phyloP scores from a whole-genome alignment of 2,113 vertebrate genomes.

The Oryzias melastigma region DNA sequence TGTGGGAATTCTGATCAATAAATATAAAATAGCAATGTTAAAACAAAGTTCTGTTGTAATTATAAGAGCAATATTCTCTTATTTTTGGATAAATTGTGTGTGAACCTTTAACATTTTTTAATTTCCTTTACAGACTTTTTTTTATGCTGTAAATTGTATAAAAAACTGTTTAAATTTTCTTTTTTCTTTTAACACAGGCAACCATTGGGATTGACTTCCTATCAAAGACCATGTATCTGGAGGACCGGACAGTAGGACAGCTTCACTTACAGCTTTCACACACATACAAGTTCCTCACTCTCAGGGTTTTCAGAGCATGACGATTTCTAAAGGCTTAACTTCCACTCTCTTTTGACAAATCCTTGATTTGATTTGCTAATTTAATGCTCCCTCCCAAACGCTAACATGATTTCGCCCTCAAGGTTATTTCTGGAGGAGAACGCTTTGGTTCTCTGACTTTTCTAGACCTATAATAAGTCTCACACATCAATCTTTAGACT shows the following conservation, averaged over 20 bases:
- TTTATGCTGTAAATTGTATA: no score
- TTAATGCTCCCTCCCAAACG: conserved; percentile 43
- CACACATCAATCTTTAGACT: conserved; percentile 45
- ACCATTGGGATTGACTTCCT: conserved; percentile 82
- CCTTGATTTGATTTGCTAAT: conserved; percentile 61
- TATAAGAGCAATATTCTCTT: no score
- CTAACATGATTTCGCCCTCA: conserved; percentile 56
- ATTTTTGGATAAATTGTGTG: no score
- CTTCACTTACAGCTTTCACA: conserved; percentile 18
- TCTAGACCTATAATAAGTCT: conserved; percentile 31
- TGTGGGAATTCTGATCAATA: no score
- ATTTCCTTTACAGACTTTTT: not conserved
- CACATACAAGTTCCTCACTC: not conserved
- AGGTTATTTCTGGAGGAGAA: conserved; percentile 53
- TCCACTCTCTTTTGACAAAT: conserved; percentile 51
- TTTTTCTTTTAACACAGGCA: conserved; percentile 59
- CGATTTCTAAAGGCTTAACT: conserved; percentile 29
- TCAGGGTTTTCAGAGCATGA: conserved; percentile 16
- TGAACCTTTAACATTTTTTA: conserved; percentile 9
- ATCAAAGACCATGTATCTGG: conserved; percentile 83
- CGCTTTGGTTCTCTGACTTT: conserved; percentile 32
- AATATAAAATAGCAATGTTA: no score
- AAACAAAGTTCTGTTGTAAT: no score
- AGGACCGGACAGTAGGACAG: conserved; percentile 78
- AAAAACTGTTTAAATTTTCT: conserved; percentile 9